Conservation (phyloP, 2,888 invertebrate genomes). For the Pandemis heparana region DNA sequence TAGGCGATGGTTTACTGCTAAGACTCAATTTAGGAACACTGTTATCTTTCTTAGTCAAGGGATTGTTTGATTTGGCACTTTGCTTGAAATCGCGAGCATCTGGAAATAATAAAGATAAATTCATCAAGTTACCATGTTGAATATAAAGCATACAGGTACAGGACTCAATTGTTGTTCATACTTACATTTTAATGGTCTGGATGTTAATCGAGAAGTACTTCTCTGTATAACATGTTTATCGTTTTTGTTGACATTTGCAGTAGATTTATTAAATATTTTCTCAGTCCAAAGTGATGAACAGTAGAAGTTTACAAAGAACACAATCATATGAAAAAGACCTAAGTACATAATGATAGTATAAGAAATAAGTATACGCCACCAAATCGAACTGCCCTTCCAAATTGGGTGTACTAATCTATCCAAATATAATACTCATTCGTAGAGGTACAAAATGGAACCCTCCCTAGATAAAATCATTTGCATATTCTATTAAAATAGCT, state of each 20-base stretch:
- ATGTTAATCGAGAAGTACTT: conserved; percentile 57
- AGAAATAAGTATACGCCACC: too few relatives aligned
- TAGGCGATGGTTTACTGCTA: conserved; percentile 53
- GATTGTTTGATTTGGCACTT: conserved; percentile 58
- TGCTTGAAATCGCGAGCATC: conserved; percentile 62
- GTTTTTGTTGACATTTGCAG: conserved; percentile 54
- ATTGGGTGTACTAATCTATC: too few relatives aligned
- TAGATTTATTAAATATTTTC: conserved; percentile 6
- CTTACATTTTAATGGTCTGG: conserved; percentile 59
- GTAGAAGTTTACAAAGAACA: not conserved
- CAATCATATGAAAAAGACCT: not conserved
- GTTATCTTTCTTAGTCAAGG: conserved; percentile 51
- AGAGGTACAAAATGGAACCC: too few relatives aligned
- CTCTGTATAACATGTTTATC: conserved; percentile 55
- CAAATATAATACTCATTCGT: too few relatives aligned
- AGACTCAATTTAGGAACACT: conserved; percentile 51
- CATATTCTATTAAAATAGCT: too few relatives aligned
- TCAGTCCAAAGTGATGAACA: conserved; percentile 2
- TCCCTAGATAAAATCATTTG: too few relatives aligned
- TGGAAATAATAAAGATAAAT: conserved; percentile 49
- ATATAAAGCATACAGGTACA: not conserved
- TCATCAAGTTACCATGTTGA: not conserved
- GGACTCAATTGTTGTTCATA: conserved; percentile 27
- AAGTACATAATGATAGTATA: not conserved
- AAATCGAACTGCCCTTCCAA: too few relatives aligned